phyloP scores from a whole-genome alignment of 2,888 invertebrate genomes.

The Drosophila phalerata region DNA sequence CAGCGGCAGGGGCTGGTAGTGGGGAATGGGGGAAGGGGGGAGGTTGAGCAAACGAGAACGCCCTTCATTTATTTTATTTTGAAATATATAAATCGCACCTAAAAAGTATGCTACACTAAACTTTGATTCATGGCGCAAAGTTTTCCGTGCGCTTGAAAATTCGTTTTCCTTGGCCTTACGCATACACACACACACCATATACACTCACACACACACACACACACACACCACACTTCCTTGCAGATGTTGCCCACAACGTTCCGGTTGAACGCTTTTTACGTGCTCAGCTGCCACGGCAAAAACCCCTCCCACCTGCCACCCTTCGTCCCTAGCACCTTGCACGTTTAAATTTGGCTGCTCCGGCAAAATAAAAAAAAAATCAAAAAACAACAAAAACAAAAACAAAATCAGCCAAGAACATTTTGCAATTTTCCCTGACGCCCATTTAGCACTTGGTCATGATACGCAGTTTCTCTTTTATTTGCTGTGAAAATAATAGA shows the following conservation, averaged over 20 bases:
- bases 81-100: conserved; percentile 83
- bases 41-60: conserved; percentile 51
- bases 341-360: conserved; percentile 52
- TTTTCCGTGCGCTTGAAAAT: conserved; percentile 78
- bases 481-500: conserved; percentile 81
- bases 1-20: background rate
- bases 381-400: conserved; percentile 7
- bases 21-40: background rate
- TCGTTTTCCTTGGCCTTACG: conserved; percentile 74
- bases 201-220: conserved; percentile 28
- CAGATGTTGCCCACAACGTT: conserved; percentile 81
- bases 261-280: conserved; percentile 79
- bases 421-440: conserved; percentile 79
- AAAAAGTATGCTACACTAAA: conserved; percentile 81
- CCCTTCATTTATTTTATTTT: conserved; percentile 83
- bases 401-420: conserved; percentile 33
- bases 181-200: conserved; percentile 46
- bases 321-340: conserved; percentile 29
- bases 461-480: conserved; percentile 81
- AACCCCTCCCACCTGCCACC: conserved; percentile 3
- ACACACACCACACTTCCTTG: conserved; percentile 54
- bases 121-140: conserved; percentile 81
- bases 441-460: conserved; percentile 80
- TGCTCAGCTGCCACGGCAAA: conserved; percentile 75
- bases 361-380: conserved; percentile 35